Percentiles rank a stretch among this genome's conserved stretches.
These are phyloP conservation scores for Epinephelus coioides DNA, from an alignment of 2,797 vertebrate genomes.

Conservation along the genomic window DNA sequence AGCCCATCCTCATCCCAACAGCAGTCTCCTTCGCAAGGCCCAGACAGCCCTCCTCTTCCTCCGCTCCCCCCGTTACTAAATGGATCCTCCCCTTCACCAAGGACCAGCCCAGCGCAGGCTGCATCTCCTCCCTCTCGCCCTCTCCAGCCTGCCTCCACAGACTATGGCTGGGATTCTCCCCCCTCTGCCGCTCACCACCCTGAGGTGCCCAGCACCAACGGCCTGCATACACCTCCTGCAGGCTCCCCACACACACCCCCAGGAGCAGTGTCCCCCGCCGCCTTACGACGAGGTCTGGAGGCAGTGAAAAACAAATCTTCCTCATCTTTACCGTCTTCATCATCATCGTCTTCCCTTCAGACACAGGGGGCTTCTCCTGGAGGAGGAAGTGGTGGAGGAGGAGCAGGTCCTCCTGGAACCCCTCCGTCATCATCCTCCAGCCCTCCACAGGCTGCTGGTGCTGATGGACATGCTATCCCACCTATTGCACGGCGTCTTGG, in stretches of 20 bases:
- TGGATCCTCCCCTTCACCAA: slow-evolving; percentile 90
- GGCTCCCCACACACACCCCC: slow-evolving; percentile 87
- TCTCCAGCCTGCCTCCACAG: slow-evolving; percentile 83
- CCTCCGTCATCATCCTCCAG: slow-evolving; percentile 86
- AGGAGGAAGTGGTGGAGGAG: slow-evolving; percentile 62
- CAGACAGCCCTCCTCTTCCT: slow-evolving; percentile 91
- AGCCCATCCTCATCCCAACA: slow-evolving; percentile 93
- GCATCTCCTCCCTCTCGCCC: slow-evolving; percentile 86
- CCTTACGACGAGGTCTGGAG: slow-evolving; percentile 93
- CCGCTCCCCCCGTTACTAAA: slow-evolving; percentile 88
- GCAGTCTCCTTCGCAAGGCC: slow-evolving; percentile 87
- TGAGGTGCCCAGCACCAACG: slow-evolving; percentile 91
- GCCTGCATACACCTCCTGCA: slow-evolving; percentile 90
- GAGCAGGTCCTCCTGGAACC: slow-evolving; percentile 72
- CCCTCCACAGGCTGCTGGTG: slow-evolving; percentile 81
- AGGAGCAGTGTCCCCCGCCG: slow-evolving; percentile 92
- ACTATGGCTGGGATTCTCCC: slow-evolving; percentile 92
- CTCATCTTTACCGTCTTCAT: slow-evolving; percentile 76
- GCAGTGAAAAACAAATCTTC: slow-evolving; percentile 92
- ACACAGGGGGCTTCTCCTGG: slow-evolving; percentile 73
- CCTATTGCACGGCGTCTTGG: slow-evolving; percentile 96
- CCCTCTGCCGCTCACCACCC: slow-evolving; percentile 68
- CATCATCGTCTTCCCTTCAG: slow-evolving; percentile 78
- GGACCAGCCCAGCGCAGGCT: slow-evolving; percentile 92
- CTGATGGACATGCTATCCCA: slow-evolving; percentile 93